These are phyloP conservation scores for Bombus cullumanus DNA, from an alignment of 1,140 invertebrate genomes.

Conservation along the genomic window DNA sequence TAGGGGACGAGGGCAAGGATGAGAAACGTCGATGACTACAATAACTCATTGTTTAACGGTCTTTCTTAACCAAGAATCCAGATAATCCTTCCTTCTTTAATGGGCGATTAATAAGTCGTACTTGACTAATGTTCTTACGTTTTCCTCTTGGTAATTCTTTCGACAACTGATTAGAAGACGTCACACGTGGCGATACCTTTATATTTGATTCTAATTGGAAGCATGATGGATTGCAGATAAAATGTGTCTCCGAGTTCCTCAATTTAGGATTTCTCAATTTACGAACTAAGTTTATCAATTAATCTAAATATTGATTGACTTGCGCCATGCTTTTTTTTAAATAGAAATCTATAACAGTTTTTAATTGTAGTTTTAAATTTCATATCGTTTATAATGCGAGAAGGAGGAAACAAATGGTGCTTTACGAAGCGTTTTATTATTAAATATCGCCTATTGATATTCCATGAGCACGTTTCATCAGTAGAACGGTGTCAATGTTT, in stretches of 20 bases:
- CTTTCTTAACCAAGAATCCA: not conserved
- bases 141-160: no score
- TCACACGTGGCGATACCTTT: no score
- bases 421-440: not conserved
- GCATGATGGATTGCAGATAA: no score
- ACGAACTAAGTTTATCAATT: not conserved
- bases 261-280: not conserved
- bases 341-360: no score
- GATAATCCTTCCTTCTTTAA: not conserved
- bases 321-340: no score
- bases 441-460: not conserved
- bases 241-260: no score
- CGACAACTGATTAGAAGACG: no score
- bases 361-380: no score
- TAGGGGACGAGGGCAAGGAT: not conserved
- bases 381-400: no score
- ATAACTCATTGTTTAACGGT: constrained; percentile 32
- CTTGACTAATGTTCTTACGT: not conserved
- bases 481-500: constrained; percentile 15
- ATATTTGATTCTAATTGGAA: no score
- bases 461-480: not conserved
- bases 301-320: not conserved
- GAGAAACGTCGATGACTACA: constrained; percentile 28
- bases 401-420: not conserved
- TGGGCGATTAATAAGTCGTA: constrained; percentile 6